These are phyloP conservation scores for Heterodera filipjevi DNA, from an alignment of 2,888 invertebrate genomes.

Conservation along the genomic window DNA sequence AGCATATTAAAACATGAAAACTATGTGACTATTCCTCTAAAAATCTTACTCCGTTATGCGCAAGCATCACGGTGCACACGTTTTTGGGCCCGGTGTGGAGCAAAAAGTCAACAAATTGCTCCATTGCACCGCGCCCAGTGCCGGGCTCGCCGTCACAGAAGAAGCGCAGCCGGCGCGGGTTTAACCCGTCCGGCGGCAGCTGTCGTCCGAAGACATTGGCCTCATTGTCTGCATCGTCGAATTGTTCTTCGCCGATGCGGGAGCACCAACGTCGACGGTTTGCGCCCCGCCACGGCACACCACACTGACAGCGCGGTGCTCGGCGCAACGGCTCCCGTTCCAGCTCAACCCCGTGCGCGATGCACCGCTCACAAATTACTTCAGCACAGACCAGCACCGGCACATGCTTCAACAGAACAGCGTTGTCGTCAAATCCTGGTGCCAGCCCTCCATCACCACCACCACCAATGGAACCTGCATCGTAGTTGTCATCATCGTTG, in stretches of 20 bases:
- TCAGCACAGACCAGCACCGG: conserved; percentile 11
- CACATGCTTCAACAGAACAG: background rate
- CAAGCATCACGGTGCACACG: background rate
- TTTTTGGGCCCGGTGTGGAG: background rate
- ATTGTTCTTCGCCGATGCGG: background rate
- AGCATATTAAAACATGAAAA: too few species aligned
- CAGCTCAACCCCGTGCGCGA: background rate
- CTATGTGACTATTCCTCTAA: background rate
- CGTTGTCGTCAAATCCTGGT: background rate
- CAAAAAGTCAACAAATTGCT: background rate
- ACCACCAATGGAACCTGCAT: background rate
- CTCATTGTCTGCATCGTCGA: background rate
- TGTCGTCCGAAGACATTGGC: background rate
- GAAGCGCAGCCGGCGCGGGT: conserved; percentile 2
- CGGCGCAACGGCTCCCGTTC: background rate
- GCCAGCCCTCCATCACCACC: background rate
- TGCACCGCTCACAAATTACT: background rate
- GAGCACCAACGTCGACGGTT: conserved; percentile 15
- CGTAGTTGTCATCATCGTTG: background rate
- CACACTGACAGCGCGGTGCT: conserved; percentile 1
- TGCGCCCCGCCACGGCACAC: background rate
- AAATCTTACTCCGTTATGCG: background rate
- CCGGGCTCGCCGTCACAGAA: background rate
- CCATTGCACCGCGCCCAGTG: background rate
- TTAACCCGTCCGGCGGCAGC: background rate